Conservation (phyloP, 2,888 invertebrate species). For the Apomyelois bistriatella region DNA sequence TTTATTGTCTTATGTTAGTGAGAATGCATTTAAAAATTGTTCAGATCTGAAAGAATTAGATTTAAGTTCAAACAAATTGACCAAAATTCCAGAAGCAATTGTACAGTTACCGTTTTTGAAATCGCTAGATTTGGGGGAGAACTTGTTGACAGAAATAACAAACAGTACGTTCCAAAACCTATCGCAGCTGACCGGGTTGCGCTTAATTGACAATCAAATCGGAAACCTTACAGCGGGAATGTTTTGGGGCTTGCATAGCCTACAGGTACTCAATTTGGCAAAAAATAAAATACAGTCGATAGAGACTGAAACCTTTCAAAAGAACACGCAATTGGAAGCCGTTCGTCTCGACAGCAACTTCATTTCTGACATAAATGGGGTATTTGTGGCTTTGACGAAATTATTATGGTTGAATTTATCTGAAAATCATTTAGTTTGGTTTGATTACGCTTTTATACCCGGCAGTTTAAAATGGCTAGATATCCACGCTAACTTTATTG, state of each 20-base stretch:
- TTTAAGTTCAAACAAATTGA: slow-evolving; percentile 91
- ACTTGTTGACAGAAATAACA: slow-evolving; percentile 89
- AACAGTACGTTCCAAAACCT: slow-evolving; percentile 92
- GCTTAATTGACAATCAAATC: slow-evolving; percentile 94
- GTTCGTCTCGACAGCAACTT: slow-evolving; percentile 93
- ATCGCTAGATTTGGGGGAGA: slow-evolving; percentile 94
- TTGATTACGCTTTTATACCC: slow-evolving; percentile 95
- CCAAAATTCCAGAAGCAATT: slow-evolving; percentile 90
- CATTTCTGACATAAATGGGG: slow-evolving; percentile 93
- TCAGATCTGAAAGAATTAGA: slow-evolving; percentile 93
- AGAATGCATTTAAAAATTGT: slow-evolving; percentile 91
- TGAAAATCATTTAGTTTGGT: slow-evolving; percentile 94
- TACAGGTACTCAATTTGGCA: slow-evolving; percentile 93
- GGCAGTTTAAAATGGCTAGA: slow-evolving; percentile 93
- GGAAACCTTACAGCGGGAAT: slow-evolving; percentile 92
- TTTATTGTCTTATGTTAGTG: slow-evolving; percentile 86
- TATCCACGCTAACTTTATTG: slow-evolving; percentile 93
- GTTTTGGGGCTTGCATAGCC: slow-evolving; percentile 90
- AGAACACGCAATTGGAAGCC: slow-evolving; percentile 90
- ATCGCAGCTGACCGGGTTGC: slow-evolving; percentile 90
- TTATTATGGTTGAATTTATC: slow-evolving; percentile 93
- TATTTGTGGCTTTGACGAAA: slow-evolving; percentile 90
- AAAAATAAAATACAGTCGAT: slow-evolving; percentile 93
- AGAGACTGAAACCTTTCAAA: slow-evolving; percentile 91
- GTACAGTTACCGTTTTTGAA: slow-evolving; percentile 90